phyloP scores from a whole-genome alignment of 2,113 vertebrate species.

The Bos taurus region ARS-UCD2.0 NC_037332.1:71461001-71461500 shows the following conservation, averaged over 20 bases:
- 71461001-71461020: neutral
- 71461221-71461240: slow-evolving; percentile 78
- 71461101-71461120: slow-evolving; percentile 37
- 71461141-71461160: slow-evolving; percentile 79
- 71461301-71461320: slow-evolving; percentile 52
- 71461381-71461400: slow-evolving; percentile 58
- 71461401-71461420: slow-evolving; percentile 16
- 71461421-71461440: neutral
- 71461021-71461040: neutral
- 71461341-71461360: slow-evolving; percentile 73
- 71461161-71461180: slow-evolving; percentile 80
- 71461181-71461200: slow-evolving; percentile 81
- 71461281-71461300: slow-evolving; percentile 76
- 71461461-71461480: neutral
- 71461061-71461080: neutral
- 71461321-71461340: slow-evolving; percentile 67
- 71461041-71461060: neutral
- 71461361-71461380: slow-evolving; percentile 68
- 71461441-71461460: neutral
- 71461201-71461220: slow-evolving; percentile 78
- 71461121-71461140: slow-evolving; percentile 68
- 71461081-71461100: slow-evolving; percentile 40
- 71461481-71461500: neutral
- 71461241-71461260: slow-evolving; percentile 78
- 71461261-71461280: slow-evolving; percentile 74